Percentiles rank a stretch among this genome's conserved stretches.
Evolutionary conservation across 2,113 vertebrate species (phyloP).

Genomic region (Plecotus auritus): DNA sequence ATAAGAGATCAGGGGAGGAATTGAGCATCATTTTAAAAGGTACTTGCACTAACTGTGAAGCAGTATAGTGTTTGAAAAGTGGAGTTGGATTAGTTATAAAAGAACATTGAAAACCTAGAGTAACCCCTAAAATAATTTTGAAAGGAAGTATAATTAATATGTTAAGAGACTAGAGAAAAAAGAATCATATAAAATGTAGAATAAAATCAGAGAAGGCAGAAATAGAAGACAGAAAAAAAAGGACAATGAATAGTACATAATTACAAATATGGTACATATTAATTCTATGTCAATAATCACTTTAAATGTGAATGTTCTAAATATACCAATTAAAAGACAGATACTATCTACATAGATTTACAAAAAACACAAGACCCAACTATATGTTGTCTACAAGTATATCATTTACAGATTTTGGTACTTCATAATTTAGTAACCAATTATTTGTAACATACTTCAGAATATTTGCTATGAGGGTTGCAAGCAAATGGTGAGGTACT

Average conservation of each 20-base stretch:
- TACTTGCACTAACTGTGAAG: neutral
- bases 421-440: constrained; percentile 11
- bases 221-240: neutral
- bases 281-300: neutral
- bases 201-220: neutral
- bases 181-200: neutral
- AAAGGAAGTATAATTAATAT: neutral
- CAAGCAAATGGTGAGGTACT: neutral
- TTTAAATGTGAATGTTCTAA: constrained; percentile 20
- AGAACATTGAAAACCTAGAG: neutral
- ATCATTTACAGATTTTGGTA: neutral
- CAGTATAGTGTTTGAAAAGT: neutral
- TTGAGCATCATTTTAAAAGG: neutral
- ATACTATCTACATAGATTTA: neutral
- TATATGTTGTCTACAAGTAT: neutral
- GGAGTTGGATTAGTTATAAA: neutral
- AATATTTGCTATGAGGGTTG: constrained; percentile 21
- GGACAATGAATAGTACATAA: neutral
- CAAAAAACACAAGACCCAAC: neutral
- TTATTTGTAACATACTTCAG: constrained; percentile 6
- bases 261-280: neutral
- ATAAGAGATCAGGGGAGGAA: neutral
- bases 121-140: neutral
- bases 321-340: neutral
- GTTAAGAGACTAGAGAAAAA: neutral